Percentiles rank a stretch among this genome's conserved stretches.
phyloP scores from a whole-genome alignment of 2,888 invertebrate genomes.

The Sesia apiformis region DNA sequence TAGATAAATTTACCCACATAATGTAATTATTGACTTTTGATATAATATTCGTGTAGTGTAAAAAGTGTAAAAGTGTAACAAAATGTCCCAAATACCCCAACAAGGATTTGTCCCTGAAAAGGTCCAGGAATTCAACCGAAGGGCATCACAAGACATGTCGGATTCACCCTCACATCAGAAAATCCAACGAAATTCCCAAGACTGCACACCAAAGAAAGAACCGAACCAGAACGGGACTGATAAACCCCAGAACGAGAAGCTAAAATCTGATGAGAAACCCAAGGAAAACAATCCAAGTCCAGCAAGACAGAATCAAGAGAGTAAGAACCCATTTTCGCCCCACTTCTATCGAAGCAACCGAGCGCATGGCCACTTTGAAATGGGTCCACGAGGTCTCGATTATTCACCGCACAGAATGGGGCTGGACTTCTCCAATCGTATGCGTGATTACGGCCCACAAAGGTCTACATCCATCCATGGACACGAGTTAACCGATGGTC shows the following conservation, averaged over 20 bases:
- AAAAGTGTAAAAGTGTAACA: constrained; percentile 9
- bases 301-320: constrained; percentile 36
- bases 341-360: constrained; percentile 49
- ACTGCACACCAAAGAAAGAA: constrained; percentile 42
- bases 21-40: constrained; percentile 24
- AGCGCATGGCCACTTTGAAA: constrained; percentile 63
- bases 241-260: constrained; percentile 13
- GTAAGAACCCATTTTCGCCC: constrained; percentile 61
- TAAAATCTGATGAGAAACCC: constrained; percentile 27
- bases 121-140: constrained; percentile 56
- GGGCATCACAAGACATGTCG: constrained; percentile 54
- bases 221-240: constrained; percentile 31
- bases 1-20: constrained; percentile 1
- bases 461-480: constrained; percentile 66
- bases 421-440: constrained; percentile 50
- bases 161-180: constrained; percentile 33
- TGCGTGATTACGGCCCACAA: constrained; percentile 60
- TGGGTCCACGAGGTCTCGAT: constrained; percentile 64
- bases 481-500: constrained; percentile 57
- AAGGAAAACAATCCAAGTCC: constrained; percentile 30
- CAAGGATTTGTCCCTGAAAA: constrained; percentile 63
- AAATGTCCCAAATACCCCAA: constrained; percentile 60
- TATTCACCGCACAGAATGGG: constrained; percentile 65
- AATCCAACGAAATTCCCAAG: constrained; percentile 13
- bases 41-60: constrained; percentile 8